These are phyloP conservation scores for Rhynchomys soricoides DNA, from an alignment of 2,113 vertebrate species.

Conservation along the genomic window DNA sequence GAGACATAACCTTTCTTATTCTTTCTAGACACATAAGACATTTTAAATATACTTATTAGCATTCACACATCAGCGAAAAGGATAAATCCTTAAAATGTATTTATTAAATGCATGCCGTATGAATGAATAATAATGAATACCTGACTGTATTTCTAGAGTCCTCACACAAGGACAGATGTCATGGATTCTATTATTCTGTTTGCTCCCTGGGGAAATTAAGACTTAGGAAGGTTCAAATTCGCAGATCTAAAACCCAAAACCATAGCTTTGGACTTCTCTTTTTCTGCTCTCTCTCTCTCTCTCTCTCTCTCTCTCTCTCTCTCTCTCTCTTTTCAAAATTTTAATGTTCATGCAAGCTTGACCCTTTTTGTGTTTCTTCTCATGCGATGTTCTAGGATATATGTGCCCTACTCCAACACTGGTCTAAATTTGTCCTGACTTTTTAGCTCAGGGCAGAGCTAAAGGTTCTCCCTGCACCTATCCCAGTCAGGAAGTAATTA, in stretches of 20 bases:
- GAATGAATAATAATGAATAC: not conserved
- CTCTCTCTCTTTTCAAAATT: not conserved
- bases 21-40: constrained; percentile 21
- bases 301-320: not conserved
- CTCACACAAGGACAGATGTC: not conserved
- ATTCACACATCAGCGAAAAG: not conserved
- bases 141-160: not conserved
- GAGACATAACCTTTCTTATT: constrained; percentile 51
- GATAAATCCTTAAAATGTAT: not conserved
- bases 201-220: not conserved
- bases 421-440: constrained; percentile 50
- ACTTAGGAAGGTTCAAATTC: not conserved
- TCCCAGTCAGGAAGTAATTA: constrained; percentile 42
- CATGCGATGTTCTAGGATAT: not conserved
- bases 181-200: not conserved
- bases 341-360: not conserved
- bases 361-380: not conserved
- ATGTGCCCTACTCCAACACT: not conserved
- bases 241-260: not conserved
- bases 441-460: constrained; percentile 30
- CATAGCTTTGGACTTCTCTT: not conserved
- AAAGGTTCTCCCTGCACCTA: not conserved
- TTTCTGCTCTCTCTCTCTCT: not conserved
- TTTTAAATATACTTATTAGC: not conserved
- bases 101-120: not conserved